These are phyloP conservation scores for Archaeoteleia sp. DNA, from an alignment of 2,888 invertebrate genomes.

Conservation along the genomic window DNA sequence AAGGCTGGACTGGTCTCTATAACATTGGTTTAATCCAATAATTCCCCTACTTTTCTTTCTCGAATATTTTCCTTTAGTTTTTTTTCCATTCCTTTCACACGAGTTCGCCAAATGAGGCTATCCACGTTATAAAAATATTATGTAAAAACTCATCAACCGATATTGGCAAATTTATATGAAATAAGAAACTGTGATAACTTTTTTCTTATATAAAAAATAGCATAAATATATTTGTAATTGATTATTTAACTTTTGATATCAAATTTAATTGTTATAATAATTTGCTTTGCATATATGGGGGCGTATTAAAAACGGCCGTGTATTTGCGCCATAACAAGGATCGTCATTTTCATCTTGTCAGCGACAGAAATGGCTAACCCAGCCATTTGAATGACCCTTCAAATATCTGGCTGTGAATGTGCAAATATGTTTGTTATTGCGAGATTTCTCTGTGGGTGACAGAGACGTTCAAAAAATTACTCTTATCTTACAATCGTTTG, in stretches of 20 bases:
- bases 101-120: constrained; percentile 9
- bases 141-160: too few species aligned
- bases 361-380: constrained; percentile 46
- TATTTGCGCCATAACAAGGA: constrained; percentile 39
- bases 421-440: constrained; percentile 49
- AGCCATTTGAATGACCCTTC: constrained; percentile 47
- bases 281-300: constrained; percentile 1
- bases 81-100: background rate
- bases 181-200: too few species aligned
- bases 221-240: too few species aligned
- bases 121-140: too few species aligned
- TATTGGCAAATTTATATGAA: too few species aligned
- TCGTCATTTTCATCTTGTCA: constrained; percentile 53
- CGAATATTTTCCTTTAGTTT: background rate
- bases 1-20: background rate
- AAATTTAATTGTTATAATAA: constrained; percentile 34
- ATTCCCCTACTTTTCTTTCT: background rate
- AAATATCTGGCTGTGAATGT: constrained; percentile 52
- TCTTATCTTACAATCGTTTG: too few species aligned
- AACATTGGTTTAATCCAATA: background rate
- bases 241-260: constrained; percentile 9
- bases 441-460: constrained; percentile 40
- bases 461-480: constrained; percentile 8
- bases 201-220: too few species aligned
- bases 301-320: constrained; percentile 35